Conservation (phyloP, 2,797 vertebrate species). For the Anas flavirostris region DNA sequence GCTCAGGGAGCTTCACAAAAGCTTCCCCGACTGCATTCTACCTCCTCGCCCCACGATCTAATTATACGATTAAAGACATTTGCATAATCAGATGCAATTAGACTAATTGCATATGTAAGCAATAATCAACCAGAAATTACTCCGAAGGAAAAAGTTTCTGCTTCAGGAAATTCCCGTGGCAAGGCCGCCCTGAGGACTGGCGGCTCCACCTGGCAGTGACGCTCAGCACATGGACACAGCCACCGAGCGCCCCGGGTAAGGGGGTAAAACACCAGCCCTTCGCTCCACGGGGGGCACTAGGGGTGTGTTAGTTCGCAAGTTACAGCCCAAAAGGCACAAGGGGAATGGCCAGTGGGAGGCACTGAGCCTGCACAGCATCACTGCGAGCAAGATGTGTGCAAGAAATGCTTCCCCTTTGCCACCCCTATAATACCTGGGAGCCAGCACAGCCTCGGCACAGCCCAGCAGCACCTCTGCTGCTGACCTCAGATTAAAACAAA, state of each 20-base stretch:
- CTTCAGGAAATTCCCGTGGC: constrained; percentile 54
- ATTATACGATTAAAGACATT: constrained; percentile 47
- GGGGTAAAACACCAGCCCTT: background rate
- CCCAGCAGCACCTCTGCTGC: background rate
- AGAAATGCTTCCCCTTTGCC: background rate
- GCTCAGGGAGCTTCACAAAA: constrained; percentile 25
- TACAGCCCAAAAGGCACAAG: background rate
- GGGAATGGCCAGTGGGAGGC: background rate
- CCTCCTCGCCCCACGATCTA: constrained; percentile 38
- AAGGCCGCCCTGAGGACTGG: constrained; percentile 7
- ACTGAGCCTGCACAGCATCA: background rate
- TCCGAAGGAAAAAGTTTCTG: constrained; percentile 47
- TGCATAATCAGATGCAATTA: constrained; percentile 74
- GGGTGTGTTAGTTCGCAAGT: background rate
- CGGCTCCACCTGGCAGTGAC: background rate
- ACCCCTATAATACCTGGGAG: background rate
- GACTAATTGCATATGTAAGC: constrained; percentile 70
- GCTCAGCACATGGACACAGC: background rate
- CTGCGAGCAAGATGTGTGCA: too few species aligned
- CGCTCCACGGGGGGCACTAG: too few species aligned
- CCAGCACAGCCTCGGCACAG: background rate
- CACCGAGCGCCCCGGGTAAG: background rate
- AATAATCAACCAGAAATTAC: constrained; percentile 71
- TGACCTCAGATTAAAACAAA: background rate
- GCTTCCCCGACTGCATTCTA: constrained; percentile 25